Evolutionary conservation across 2,888 invertebrate genomes (phyloP), one percentile per base, ranked within the genome.

Genomic region (Argyresthia albistria): DNA sequence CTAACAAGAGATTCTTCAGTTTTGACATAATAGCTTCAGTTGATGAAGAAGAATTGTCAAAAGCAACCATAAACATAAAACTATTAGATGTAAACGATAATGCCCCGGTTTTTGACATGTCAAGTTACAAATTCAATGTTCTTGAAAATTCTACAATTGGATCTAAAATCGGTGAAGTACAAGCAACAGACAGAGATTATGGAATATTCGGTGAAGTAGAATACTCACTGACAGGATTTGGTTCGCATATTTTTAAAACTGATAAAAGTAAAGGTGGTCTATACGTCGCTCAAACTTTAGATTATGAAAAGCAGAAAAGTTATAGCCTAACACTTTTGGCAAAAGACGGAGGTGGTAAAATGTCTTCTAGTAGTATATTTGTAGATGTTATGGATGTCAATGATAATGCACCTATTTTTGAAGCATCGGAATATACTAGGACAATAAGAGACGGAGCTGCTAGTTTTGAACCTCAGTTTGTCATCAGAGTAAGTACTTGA

Each of bases 81-180:
- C 73, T 95, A 0, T 64, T 91, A 36, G 96, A 96, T 70, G 92
- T 92, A 50, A 96, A 96, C 65, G 96, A 96, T 61, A 95, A 95
- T 62, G 78, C 91, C 0, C 95, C 95, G 0, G 73, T 90, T 42
- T 95, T 95, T 64, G 83, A 89, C 8, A 80, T 90, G 55, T 69
- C 88, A 0, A 88, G 89, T 12, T 94, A 93, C 64, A 89, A 90
- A 53, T 89, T 94, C 43, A 88, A 89, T 45, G 90, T 93, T 0
- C 75, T 88, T 1, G 95, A 95, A 74, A 91, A 93, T 69, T 84
- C 91, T 0, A 78, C 88, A 0, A 78, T 89, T 0, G 91, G 90
- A 0, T 84, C 89, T 0, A 88, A 90, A 63, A 90, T 95, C 35
- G 91, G 91, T 0, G 87, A 91, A 50, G 88, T 94, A 0, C 77